phyloP scores from a whole-genome alignment of 2,113 vertebrate genomes.

The Piliocolobus tephrosceles region DNA sequence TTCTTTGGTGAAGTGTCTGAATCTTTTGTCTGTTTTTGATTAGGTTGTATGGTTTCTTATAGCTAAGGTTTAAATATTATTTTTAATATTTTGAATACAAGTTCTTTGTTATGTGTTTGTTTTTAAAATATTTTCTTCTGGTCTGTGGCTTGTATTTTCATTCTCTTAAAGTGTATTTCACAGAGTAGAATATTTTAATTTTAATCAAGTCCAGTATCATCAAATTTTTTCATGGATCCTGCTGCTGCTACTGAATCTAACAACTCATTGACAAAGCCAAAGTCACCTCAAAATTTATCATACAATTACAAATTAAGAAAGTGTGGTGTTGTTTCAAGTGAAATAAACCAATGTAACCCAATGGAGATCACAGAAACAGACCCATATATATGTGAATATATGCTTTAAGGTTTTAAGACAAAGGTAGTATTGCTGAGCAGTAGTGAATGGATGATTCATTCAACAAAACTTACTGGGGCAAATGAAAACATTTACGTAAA shows the following conservation, averaged over 20 bases:
- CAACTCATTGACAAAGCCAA: background rate
- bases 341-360: background rate
- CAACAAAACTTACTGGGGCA: background rate
- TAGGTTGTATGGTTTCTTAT: background rate
- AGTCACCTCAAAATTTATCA: background rate
- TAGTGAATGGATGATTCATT: background rate
- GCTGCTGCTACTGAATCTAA: background rate
- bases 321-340: background rate
- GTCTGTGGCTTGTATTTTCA: background rate
- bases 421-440: background rate
- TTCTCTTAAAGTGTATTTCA: background rate
- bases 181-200: background rate
- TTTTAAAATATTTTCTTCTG: background rate
- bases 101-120: background rate
- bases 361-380: background rate
- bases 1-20: background rate
- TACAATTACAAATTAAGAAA: slow-evolving; percentile 5
- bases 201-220: background rate
- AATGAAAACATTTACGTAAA: slow-evolving; percentile 23
- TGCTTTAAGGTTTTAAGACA: background rate
- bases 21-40: background rate
- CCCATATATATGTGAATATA: background rate
- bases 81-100: background rate
- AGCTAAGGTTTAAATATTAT: background rate
- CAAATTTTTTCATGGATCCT: background rate